A percentile compares a stretch with the other conserved stretches of the same genome.
Conservation (phyloP, 1,140 invertebrate species). For the Homalodisca vitripennis region DNA sequence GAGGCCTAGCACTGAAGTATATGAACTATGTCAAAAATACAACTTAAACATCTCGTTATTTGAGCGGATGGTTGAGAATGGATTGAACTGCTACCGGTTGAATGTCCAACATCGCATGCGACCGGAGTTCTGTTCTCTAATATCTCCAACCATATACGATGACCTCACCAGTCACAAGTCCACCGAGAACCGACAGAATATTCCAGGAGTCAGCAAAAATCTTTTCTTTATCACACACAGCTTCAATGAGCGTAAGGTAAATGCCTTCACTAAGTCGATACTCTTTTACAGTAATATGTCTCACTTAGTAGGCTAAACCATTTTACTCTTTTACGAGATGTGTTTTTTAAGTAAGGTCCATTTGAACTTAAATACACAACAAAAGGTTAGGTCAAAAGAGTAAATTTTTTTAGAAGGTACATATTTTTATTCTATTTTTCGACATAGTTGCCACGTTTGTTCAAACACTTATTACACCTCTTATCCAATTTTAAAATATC, state of each 20-base stretch:
- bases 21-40: conserved; percentile 56
- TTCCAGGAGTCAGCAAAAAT: conserved; percentile 54
- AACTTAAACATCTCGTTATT: conserved; percentile 71
- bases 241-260: conserved; percentile 50
- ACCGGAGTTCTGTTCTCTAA: conserved; percentile 59
- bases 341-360: too few species aligned
- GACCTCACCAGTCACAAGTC: conserved; percentile 55
- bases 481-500: too few species aligned
- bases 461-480: too few species aligned
- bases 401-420: too few species aligned
- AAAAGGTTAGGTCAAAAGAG: too few species aligned
- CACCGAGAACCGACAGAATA: conserved; percentile 52
- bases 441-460: too few species aligned
- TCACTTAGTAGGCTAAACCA: too few species aligned
- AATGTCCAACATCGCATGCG: conserved; percentile 66
- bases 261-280: too few species aligned
- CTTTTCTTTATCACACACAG: conserved; percentile 63
- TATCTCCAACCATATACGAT: conserved; percentile 61
- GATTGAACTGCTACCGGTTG: conserved; percentile 54
- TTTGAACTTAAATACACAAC: too few species aligned
- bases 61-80: conserved; percentile 66
- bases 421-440: too few species aligned
- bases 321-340: too few species aligned
- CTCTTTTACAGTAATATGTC: too few species aligned
- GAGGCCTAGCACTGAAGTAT: conserved; percentile 61